Conservation (phyloP, 2,113 vertebrate genomes). For the Pristiophorus japonicus region DNA sequence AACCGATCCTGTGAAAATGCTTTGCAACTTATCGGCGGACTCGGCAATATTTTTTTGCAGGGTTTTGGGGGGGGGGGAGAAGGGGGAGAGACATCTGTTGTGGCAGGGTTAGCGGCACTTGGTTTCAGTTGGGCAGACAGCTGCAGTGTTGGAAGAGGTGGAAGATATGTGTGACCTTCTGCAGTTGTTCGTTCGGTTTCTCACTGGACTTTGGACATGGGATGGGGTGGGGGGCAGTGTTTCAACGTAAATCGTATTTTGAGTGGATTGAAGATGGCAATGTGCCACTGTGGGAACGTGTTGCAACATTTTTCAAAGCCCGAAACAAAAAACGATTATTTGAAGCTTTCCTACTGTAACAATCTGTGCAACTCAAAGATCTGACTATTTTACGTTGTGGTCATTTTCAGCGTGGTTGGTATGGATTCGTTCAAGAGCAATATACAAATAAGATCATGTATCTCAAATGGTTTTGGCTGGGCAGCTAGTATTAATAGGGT, state of each 20-base stretch:
- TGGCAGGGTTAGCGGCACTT: constrained; percentile 42
- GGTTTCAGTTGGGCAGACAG: constrained; percentile 53
- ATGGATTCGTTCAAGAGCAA: not conserved
- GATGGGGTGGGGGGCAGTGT: no score
- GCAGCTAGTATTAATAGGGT: not conserved
- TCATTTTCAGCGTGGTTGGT: not conserved
- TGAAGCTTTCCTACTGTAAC: not conserved
- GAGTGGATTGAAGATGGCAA: constrained; percentile 8
- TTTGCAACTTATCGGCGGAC: not conserved
- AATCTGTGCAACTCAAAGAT: not conserved
- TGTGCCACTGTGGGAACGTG: not conserved
- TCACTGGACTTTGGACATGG: not conserved
- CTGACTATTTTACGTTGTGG: not conserved
- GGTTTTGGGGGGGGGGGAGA: no score
- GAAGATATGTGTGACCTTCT: constrained; percentile 47
- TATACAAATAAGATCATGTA: not conserved
- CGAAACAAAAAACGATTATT: no score
- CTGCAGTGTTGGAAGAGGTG: constrained; percentile 52
- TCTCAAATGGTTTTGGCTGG: not conserved
- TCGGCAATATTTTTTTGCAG: not conserved
- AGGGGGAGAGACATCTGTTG: constrained; percentile 73
- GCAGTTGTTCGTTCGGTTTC: constrained; percentile 50
- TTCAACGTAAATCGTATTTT: constrained; percentile 12
- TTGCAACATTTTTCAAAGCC: not conserved
- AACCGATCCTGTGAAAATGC: constrained; percentile 20